Evolutionary conservation across 2,113 vertebrate genomes (phyloP).

Genomic region (Isichthys henryi): DNA sequence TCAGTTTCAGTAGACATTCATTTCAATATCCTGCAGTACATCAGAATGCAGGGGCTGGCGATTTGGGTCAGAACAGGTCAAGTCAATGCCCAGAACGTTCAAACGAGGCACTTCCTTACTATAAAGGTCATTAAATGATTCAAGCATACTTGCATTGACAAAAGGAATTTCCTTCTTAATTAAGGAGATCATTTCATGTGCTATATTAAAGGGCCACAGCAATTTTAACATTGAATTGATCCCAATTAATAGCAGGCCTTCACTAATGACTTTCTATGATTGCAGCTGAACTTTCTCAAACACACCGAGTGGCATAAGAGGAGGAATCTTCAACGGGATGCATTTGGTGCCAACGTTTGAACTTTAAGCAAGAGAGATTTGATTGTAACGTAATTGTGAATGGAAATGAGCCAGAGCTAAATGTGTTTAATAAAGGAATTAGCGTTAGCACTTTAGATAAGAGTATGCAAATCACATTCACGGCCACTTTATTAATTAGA

Average conservation of each 20-base stretch:
- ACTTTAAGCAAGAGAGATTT: constrained; percentile 17
- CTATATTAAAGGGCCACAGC: constrained; percentile 21
- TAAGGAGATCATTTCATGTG: constrained; percentile 21
- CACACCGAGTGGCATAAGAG: background rate
- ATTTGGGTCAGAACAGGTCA: background rate
- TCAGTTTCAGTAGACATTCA: background rate
- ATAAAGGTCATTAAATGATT: constrained; percentile 13
- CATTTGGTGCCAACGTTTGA: constrained; percentile 24
- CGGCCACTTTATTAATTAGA: constrained; percentile 27
- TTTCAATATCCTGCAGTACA: background rate
- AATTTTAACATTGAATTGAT: constrained; percentile 26
- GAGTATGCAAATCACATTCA: constrained; percentile 26
- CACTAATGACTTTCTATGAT: constrained; percentile 23
- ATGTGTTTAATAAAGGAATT: constrained; percentile 30
- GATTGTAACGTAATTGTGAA: background rate
- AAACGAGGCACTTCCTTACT: background rate
- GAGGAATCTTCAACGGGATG: background rate
- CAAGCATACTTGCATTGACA: constrained; percentile 8
- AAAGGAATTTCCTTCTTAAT: constrained; percentile 24
- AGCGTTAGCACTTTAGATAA: constrained; percentile 15
- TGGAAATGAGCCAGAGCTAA: constrained; percentile 22
- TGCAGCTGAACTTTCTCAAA: constrained; percentile 15
- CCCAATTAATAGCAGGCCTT: constrained; percentile 29
- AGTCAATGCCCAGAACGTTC: background rate
- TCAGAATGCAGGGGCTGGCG: background rate